Evolutionary conservation across 2,113 vertebrate genomes (phyloP), one percentile per base, ranked within the genome.

Genomic region (Elgaria multicarinata): DNA sequence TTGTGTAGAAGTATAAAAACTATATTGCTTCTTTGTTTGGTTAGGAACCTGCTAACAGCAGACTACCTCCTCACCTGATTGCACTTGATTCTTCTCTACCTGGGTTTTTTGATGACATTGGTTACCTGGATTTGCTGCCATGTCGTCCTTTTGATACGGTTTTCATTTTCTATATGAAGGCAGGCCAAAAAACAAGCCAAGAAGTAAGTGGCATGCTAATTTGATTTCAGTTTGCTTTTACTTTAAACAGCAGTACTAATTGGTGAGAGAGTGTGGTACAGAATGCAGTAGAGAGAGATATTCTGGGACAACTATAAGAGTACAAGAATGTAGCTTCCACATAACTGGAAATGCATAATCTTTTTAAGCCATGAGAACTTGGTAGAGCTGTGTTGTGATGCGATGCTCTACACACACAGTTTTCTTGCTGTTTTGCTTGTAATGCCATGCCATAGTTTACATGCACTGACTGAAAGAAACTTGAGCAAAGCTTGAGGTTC

Each of bases 71-170:
- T 96, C 98, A 99, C 95, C 97, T 99, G 91, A 98, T 99, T 96
- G 98, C 98, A 94, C 98, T 99, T 95, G 99, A 99, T 95, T 98
- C 98, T 22, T 97, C 97, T 44, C 95, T 98, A 89, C 97, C 98
- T 50, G 99, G 99, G 0, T 99, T 99, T 97, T 98, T 98, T 96
- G 98, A 99, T 94, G 99, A 99, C 95, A 97, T 99, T 89, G 98
- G 98, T 93, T 99, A 98, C 96, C 94, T 99, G 95, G 99, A 99
- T 97, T 97, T 99, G 84, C 96, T 99, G 77, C 98, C 99, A 0
- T 98, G 98, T 96, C 98, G 99, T 93, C 99, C 99, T 44, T 99
- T 99, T 92, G 99, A 99, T 96, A 99, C 99, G 0, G 99, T 99
- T 95, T 99, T 99, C 96, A 97, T 99, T 95, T 99, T 99, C 97